Base-by-base conservation (phyloP, 2,113 vertebrate species). In the Pseudopodoces humilis region DNA sequence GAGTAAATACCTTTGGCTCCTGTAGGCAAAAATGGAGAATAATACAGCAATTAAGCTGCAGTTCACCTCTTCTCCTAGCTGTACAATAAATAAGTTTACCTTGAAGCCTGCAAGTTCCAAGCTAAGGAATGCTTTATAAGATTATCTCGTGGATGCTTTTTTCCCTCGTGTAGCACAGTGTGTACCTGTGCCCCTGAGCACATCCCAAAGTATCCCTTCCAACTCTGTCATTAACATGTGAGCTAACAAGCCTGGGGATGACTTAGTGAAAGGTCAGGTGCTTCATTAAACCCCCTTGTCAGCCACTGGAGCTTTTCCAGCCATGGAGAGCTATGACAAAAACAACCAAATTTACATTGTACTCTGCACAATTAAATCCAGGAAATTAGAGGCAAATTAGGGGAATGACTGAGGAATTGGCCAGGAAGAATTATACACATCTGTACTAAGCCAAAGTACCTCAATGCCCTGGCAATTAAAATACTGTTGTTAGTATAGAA, bases 201-300 rank as follows among this genome's bases (percentile, higher is more conserved):
- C 9, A 24, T n/a, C 72, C n/a, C 63, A 56, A 30, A 35, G 0
- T 11, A 25, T 44, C 62, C 78, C 3, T 59, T 63, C 64, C 67
- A 81, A 52, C 60, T 62, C 62, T 33, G 37, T 44, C 92, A 68
- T 93, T 83, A 93, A 27, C 72, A 74, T 8, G 83, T 78, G 65
- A 58, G 25, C 39, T 94, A 94, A 92, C 76, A 81, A 97, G 72
- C 47, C 52, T 83, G 86, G 62, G 85, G 77, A 82, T 92, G 81
- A 62, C 84, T 94, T 65, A 82, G 81, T 69, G 74, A 95, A 95
- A 95, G 92, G 86, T 96, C 93, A 94, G 86, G 46, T 79, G 74
- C 77, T 95, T 94, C 83, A 79, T 95, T 97, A 92, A 94, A 83
- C 46, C 41, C 30, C 6, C 55, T 78, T 79, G 49, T 89, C 91